Conservation (phyloP, 1,140 invertebrate genomes). For the Oscheius sp. region DNA sequence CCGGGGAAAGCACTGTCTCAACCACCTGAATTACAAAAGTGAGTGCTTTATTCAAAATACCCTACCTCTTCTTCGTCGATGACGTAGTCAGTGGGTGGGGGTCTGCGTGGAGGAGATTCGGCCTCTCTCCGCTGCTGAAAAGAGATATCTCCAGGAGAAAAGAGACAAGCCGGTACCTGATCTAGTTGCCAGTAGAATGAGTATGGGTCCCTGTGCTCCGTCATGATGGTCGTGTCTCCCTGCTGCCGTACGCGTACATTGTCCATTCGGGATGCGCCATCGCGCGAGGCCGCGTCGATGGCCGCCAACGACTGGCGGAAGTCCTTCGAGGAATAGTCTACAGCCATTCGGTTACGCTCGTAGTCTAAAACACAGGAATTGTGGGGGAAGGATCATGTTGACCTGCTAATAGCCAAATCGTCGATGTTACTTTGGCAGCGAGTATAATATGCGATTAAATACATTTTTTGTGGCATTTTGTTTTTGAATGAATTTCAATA, state of each 20-base stretch:
- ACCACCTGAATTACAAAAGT: neutral
- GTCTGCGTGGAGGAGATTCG: conserved; percentile 32
- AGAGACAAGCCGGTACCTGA: conserved; percentile 38
- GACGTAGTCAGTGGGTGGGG: conserved; percentile 46
- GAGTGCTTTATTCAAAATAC: neutral
- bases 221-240: conserved; percentile 58
- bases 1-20: conserved; percentile 51
- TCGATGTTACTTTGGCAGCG: neutral
- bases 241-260: conserved; percentile 36
- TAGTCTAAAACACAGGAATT: neutral
- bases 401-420: neutral
- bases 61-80: conserved; percentile 51
- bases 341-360: conserved; percentile 23
- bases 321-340: conserved; percentile 39
- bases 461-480: neutral
- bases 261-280: conserved; percentile 15
- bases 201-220: conserved; percentile 60
- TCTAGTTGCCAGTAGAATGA: conserved; percentile 61
- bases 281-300: conserved; percentile 43
- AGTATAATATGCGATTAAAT: neutral
- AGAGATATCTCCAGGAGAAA: neutral
- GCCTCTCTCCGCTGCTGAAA: conserved; percentile 40
- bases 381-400: neutral
- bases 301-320: conserved; percentile 45
- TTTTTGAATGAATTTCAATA: neutral